A percentile compares a stretch with the other conserved stretches of the same genome.
phyloP scores from a whole-genome alignment of 2,113 vertebrate species.

The Crypturellus undulatus region DNA sequence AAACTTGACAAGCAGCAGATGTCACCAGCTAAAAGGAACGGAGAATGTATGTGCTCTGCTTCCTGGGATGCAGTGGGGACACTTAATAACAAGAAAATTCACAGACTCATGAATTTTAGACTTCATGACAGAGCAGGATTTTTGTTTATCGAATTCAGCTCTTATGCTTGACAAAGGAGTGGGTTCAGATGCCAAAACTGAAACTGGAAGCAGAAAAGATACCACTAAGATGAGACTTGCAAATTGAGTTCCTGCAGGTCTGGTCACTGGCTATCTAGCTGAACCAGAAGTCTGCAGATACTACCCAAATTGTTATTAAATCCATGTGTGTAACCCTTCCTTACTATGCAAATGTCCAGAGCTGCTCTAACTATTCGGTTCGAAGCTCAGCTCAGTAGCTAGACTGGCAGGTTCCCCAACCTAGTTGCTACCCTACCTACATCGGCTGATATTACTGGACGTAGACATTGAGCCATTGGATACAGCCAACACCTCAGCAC shows the following conservation, averaged over 20 bases:
- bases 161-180: not conserved
- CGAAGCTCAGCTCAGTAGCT: rapidly evolving
- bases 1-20: slow-evolving; percentile 43
- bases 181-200: not conserved
- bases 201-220: not conserved
- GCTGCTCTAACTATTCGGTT: not conserved
- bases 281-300: not conserved
- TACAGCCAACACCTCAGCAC: not conserved
- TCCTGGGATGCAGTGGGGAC: not conserved
- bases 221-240: not conserved
- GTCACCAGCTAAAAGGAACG: not conserved
- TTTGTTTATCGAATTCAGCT: not conserved
- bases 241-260: not conserved
- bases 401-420: not conserved
- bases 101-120: not conserved
- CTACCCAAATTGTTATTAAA: not conserved
- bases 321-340: not conserved
- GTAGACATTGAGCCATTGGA: not conserved
- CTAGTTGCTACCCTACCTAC: not conserved
- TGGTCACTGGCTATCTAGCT: not conserved
- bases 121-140: not conserved
- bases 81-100: not conserved
- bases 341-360: not conserved
- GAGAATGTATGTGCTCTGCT: not conserved
- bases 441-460: not conserved